Base-by-base conservation (phyloP, 1,140 invertebrate species). In the Drosophila santomea region DNA sequence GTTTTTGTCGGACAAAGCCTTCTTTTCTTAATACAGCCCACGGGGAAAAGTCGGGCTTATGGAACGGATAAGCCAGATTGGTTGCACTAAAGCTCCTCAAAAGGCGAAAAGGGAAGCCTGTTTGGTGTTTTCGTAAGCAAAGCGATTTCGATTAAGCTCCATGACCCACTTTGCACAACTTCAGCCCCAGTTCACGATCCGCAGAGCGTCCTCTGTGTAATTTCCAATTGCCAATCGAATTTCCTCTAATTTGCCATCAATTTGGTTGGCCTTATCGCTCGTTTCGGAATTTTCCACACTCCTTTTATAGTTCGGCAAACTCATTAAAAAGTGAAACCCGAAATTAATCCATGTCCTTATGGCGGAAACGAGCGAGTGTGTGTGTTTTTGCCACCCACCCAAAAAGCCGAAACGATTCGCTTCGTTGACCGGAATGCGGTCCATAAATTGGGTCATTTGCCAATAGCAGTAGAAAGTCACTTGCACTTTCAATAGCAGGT, bases 391-490 rank as follows among this genome's bases (percentile, higher is more conserved):
- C 39, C 15, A n/a, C 38, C n/a, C 17, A 2, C 25, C 51, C 4
- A 23, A 43, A 44, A 67, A 28, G 52, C 38, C 52, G 54, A 73
- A 71, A 28, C 58, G 12, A 51, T 67, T 48, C 39, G 43, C 68
- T 62, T 35, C 59, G 75, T 81, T 83, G 84, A 86, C 83, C 84
- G 83, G 79, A 86, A 79, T 69, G 62, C 75, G 71, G 75, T 78
- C 74, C 80, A 88, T 86, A 86, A 86, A 86, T 86, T 86, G 84
- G 83, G 83, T 86, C 83, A 86, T 79, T 86, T 86, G 76, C 83
- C 82, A 88, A 79, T 86, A 86, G 78, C 82, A 83, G 66, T 55
- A 76, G 72, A 55, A 78, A 80, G 79, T 69, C 82, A 86, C 83
- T 86, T 88, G 83, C 84, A 86, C 83, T 86, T 86, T 86, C 84